These are phyloP conservation scores for Platygyra sinensis DNA, from an alignment of 64 coral and sea anemone genomes.

Conservation along the genomic window DNA sequence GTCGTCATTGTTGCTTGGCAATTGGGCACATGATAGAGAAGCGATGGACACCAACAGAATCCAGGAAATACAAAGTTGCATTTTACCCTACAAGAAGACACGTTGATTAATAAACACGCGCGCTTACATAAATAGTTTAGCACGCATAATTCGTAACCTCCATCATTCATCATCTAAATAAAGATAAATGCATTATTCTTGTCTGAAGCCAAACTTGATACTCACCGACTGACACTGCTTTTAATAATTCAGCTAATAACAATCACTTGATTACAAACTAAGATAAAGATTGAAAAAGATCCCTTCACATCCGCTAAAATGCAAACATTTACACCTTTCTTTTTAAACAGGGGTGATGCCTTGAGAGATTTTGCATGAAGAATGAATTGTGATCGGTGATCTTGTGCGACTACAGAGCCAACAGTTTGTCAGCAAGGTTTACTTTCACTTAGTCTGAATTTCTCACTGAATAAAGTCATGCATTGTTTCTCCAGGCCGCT, in stretches of 20 bases:
- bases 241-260: too few species aligned
- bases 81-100: constrained; percentile 1
- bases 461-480: neutral
- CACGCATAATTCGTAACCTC: neutral
- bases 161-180: neutral
- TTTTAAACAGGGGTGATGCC: neutral
- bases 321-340: constrained; percentile 2
- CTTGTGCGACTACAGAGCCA: neutral
- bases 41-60: constrained; percentile 2
- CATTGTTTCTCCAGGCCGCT: neutral
- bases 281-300: neutral
- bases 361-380: neutral
- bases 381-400: neutral
- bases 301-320: neutral
- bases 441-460: too few species aligned
- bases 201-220: too few species aligned
- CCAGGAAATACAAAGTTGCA: neutral
- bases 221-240: too few species aligned
- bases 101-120: neutral
- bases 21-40: neutral
- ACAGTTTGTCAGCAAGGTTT: too few species aligned
- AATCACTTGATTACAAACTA: neutral
- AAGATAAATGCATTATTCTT: too few species aligned
- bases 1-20: constrained; percentile 15
- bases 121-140: neutral